Evolutionary conservation across 92 coral and sea anemone genomes (phyloP).

Genomic region (Umimayanthus kanabou): DNA sequence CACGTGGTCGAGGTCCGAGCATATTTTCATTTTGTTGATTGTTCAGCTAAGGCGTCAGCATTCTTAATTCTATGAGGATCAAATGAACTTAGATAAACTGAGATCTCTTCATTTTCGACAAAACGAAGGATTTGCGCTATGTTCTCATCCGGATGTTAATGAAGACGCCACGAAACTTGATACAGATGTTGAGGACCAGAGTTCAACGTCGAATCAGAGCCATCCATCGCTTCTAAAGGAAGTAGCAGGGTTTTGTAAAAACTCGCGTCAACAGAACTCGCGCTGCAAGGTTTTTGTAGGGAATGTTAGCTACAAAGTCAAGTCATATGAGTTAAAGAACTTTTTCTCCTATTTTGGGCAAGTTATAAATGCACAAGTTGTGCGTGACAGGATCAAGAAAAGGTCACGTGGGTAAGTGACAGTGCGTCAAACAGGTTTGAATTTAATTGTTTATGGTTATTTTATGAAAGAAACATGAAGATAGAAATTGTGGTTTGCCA

Average conservation of each 20-base stretch:
- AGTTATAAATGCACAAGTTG: slow-evolving; percentile 81
- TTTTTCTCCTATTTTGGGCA: slow-evolving; percentile 84
- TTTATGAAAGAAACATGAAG: too few species aligned
- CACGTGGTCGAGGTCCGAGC: neutral
- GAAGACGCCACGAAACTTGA: neutral
- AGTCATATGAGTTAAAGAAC: slow-evolving; percentile 62
- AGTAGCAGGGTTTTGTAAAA: slow-evolving; percentile 58
- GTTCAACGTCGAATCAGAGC: neutral
- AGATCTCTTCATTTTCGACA: slow-evolving; percentile 56
- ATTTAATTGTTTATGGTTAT: too few species aligned
- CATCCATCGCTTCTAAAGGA: slow-evolving; percentile 42
- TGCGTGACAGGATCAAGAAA: slow-evolving; percentile 77
- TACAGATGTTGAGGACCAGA: neutral
- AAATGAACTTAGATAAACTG: slow-evolving; percentile 66
- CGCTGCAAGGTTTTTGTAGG: slow-evolving; percentile 96
- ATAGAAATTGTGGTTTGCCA: too few species aligned
- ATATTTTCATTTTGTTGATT: neutral
- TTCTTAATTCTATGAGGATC: neutral
- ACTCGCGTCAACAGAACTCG: slow-evolving; percentile 56
- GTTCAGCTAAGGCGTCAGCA: neutral
- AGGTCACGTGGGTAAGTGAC: slow-evolving; percentile 87
- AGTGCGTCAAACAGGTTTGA: too few species aligned
- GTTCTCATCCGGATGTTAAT: slow-evolving; percentile 22
- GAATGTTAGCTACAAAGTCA: slow-evolving; percentile 83
- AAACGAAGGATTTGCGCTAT: slow-evolving; percentile 39